A percentile compares a stretch with the other conserved stretches of the same genome.
Conservation (phyloP, 1,140 invertebrate genomes). For the Drosophila ananassae region DNA sequence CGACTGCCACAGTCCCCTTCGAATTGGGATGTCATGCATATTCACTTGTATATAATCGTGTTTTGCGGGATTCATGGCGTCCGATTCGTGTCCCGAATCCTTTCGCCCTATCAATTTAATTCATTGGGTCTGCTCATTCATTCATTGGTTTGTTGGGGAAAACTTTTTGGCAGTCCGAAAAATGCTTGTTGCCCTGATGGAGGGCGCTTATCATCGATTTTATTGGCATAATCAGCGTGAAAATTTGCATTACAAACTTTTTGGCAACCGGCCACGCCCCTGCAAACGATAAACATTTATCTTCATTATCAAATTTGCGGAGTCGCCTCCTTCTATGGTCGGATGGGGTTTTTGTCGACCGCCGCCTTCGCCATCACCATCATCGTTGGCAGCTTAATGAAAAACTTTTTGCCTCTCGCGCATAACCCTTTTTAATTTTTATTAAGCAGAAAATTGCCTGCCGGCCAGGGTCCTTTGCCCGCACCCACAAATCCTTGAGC, state of each 20-base stretch:
- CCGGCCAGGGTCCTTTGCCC: conserved; percentile 36
- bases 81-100: not conserved
- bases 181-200: conserved; percentile 52
- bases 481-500: not conserved
- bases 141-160: conserved; percentile 58
- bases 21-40: not conserved
- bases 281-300: conserved; percentile 77
- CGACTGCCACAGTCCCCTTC: not conserved
- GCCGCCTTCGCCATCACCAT: conserved; percentile 44
- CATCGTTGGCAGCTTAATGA: conserved; percentile 69
- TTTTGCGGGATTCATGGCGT: conserved; percentile 11
- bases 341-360: conserved; percentile 19
- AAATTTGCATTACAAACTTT: conserved; percentile 75
- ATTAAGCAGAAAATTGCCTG: conserved; percentile 80
- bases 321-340: conserved; percentile 21
- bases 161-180: conserved; percentile 41
- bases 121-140: conserved; percentile 59
- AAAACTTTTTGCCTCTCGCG: conserved; percentile 69
- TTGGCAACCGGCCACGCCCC: conserved; percentile 71
- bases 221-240: conserved; percentile 79
- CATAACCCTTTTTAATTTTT: conserved; percentile 80
- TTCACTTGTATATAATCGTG: conserved; percentile 22
- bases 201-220: conserved; percentile 73
- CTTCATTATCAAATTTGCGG: conserved; percentile 80
- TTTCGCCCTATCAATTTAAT: conserved; percentile 49